These are phyloP conservation scores for Ictalurus punctatus DNA, from an alignment of 2,113 vertebrate species.

Conservation along the genomic window DNA sequence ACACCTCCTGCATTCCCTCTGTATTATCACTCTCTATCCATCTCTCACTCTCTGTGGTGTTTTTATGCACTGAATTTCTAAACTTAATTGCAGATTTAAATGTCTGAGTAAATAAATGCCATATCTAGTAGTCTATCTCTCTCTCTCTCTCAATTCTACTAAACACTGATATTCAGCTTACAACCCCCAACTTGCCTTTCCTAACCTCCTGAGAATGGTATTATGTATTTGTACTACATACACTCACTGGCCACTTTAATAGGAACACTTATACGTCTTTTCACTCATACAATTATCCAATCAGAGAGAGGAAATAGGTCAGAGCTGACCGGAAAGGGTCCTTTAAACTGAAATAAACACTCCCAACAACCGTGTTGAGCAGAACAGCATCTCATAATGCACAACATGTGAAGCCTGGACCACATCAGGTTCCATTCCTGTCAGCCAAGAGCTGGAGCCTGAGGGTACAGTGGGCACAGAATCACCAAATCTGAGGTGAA, in stretches of 20 bases:
- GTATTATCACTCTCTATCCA: background rate
- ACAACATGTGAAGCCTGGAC: background rate
- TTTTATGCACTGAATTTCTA: background rate
- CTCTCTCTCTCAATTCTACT: background rate
- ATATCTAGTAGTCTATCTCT: background rate
- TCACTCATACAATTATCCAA: too few relatives aligned
- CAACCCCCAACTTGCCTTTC: background rate
- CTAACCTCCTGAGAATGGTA: background rate
- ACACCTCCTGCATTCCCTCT: background rate
- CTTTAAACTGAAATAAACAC: background rate
- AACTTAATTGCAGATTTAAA: background rate
- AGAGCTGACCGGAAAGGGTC: background rate
- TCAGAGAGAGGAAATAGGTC: background rate
- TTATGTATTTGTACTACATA: background rate
- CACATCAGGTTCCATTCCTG: background rate
- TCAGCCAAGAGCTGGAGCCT: background rate
- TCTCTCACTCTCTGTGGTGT: background rate
- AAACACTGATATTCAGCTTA: background rate
- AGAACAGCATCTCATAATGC: background rate
- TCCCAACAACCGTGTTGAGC: background rate
- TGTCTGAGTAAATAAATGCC: background rate
- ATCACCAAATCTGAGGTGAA: background rate
- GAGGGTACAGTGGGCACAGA: background rate
- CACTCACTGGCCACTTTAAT: background rate
- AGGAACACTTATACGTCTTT: background rate